These are phyloP conservation scores for Helobdella robusta DNA, from an alignment of 2,888 invertebrate species.

Conservation along the genomic window DNA sequence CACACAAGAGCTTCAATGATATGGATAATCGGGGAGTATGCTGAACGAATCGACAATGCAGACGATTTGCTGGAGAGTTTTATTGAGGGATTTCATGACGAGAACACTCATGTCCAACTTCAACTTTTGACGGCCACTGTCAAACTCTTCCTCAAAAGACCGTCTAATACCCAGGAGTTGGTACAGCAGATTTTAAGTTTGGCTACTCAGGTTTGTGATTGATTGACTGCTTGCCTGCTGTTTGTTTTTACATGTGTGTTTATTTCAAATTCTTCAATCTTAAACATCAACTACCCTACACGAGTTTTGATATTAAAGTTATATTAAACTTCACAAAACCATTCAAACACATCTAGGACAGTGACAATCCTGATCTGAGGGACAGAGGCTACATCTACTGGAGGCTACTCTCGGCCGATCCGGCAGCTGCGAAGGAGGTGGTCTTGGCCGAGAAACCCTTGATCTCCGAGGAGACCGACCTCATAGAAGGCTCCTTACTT, in stretches of 20 bases:
- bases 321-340: too few relatives aligned
- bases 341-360: slow-evolving; percentile 56
- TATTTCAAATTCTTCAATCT: too few relatives aligned
- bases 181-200: slow-evolving; percentile 72
- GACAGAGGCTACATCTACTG: slow-evolving; percentile 99
- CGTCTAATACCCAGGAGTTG: slow-evolving; percentile 93
- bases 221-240: too few relatives aligned
- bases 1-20: slow-evolving; percentile 78
- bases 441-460: slow-evolving; percentile 96
- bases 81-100: slow-evolving; percentile 90
- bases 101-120: slow-evolving; percentile 85
- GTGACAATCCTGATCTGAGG: slow-evolving; percentile 93
- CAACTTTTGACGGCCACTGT: slow-evolving; percentile 95
- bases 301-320: too few relatives aligned
- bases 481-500: slow-evolving; percentile 86
- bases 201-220: slow-evolving; percentile 48
- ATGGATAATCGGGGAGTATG: slow-evolving; percentile 83
- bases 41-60: slow-evolving; percentile 97
- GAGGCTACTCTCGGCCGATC: slow-evolving; percentile 94
- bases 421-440: slow-evolving; percentile 93
- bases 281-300: too few relatives aligned
- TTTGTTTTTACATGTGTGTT: too few relatives aligned
- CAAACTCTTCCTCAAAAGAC: slow-evolving; percentile 91
- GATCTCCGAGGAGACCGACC: slow-evolving; percentile 96
- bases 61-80: slow-evolving; percentile 95